Evolutionary conservation across 2,888 invertebrate genomes (phyloP).

Genomic region (Dastarcus helophoroides): DNA sequence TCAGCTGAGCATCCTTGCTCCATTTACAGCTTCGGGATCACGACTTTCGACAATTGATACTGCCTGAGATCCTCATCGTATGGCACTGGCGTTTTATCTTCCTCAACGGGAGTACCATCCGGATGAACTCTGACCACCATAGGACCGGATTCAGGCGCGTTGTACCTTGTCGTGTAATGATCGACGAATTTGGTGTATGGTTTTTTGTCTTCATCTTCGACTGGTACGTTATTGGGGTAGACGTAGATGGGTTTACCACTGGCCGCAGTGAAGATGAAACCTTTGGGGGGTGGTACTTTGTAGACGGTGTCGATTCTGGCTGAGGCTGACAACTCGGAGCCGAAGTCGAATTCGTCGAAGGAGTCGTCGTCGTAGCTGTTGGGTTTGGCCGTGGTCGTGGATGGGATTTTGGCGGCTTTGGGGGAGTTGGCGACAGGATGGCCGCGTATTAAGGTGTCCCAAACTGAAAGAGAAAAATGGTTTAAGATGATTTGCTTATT

Average conservation of each 20-base stretch:
- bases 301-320: constrained; percentile 31
- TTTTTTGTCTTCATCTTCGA: constrained; percentile 10
- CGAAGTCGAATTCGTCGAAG: constrained; percentile 23
- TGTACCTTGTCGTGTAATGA: constrained; percentile 12
- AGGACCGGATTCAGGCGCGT: constrained; percentile 42
- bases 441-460: constrained; percentile 53
- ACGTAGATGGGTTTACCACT: constrained; percentile 16
- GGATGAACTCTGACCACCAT: constrained; percentile 54
- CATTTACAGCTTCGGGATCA: constrained; percentile 23
- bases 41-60: constrained; percentile 31
- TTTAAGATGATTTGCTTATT: no score
- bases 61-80: constrained; percentile 35
- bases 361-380: constrained; percentile 34
- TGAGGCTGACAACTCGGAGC: constrained; percentile 28
- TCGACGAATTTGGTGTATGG: constrained; percentile 15
- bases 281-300: constrained; percentile 28
- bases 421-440: constrained; percentile 39
- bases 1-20: no score
- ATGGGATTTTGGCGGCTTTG: constrained; percentile 31
- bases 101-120: constrained; percentile 53
- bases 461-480: constrained; percentile 52
- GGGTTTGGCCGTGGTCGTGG: constrained; percentile 37
- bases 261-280: constrained; percentile 18
- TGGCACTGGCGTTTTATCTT: constrained; percentile 20
- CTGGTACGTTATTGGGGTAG: constrained; percentile 18